Evolutionary conservation across 2,113 vertebrate species (phyloP).

Genomic region (Lophura nycthemera): DNA sequence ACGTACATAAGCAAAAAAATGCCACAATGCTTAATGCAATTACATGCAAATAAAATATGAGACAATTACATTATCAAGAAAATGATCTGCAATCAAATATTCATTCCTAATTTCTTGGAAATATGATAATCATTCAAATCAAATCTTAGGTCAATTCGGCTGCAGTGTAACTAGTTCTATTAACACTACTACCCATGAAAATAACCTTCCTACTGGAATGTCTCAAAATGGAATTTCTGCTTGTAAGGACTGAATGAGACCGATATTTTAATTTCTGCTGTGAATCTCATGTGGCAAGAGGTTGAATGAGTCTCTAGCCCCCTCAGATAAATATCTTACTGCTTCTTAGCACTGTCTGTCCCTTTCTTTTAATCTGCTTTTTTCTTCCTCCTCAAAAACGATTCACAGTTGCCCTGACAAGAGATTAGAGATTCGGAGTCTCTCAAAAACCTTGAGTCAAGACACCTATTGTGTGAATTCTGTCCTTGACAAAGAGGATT

Average conservation of each 20-base stretch:
- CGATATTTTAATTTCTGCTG: not conserved
- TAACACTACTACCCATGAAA: not conserved
- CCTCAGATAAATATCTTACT: not conserved
- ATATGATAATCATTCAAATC: not conserved
- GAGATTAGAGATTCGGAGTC: not conserved
- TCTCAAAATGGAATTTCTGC: not conserved
- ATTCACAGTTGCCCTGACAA: not conserved
- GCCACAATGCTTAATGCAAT: not conserved
- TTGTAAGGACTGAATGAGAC: not conserved
- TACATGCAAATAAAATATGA: not conserved
- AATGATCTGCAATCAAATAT: not conserved
- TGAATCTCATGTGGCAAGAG: not conserved
- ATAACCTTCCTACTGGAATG: not conserved
- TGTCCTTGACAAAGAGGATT: not conserved
- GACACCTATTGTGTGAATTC: not conserved
- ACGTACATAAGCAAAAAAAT: not conserved
- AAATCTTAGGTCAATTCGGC: not conserved
- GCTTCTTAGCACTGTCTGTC: not conserved
- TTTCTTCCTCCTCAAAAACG: not conserved
- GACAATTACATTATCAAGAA: not conserved
- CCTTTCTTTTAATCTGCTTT: not conserved
- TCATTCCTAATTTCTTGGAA: not conserved
- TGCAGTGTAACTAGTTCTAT: not conserved
- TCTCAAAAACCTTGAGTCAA: not conserved
- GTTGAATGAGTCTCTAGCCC: not conserved